These are phyloP conservation scores for Paradoxurus hermaphroditus DNA, from an alignment of 2,113 vertebrate species.

Conservation along the genomic window DNA sequence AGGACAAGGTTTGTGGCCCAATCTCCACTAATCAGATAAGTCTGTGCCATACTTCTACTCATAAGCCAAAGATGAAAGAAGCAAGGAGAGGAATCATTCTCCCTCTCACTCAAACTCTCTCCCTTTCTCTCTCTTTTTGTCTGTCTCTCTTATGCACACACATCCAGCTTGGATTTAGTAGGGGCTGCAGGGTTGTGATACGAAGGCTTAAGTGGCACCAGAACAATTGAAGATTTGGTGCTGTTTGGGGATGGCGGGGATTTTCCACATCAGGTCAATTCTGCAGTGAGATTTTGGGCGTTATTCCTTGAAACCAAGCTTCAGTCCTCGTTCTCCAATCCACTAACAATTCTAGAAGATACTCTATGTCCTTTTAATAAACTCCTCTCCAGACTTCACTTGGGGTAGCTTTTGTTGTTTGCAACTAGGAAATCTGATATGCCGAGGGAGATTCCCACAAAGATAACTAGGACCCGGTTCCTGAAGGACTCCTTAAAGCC, in stretches of 20 bases:
- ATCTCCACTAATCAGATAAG: neutral
- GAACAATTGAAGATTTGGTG: neutral
- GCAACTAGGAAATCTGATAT: neutral
- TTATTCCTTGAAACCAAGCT: neutral
- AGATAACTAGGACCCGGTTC: neutral
- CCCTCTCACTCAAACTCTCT: neutral
- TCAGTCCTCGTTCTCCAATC: neutral
- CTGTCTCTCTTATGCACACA: neutral
- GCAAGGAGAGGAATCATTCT: neutral
- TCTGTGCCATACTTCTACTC: neutral
- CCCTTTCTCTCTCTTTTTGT: neutral
- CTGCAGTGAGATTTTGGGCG: neutral
- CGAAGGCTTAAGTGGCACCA: neutral
- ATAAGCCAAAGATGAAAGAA: neutral
- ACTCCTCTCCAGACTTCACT: neutral
- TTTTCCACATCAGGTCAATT: neutral
- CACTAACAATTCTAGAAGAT: neutral
- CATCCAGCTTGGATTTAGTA: neutral
- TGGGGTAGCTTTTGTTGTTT: neutral
- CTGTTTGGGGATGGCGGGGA: neutral
- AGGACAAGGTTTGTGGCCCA: neutral
- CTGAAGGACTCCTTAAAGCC: neutral
- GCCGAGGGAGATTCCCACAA: neutral
- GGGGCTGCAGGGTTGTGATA: neutral
- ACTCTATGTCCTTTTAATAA: neutral